Evolutionary conservation across 2,113 vertebrate genomes (phyloP).

Genomic region (Peucedramus taeniatus): DNA sequence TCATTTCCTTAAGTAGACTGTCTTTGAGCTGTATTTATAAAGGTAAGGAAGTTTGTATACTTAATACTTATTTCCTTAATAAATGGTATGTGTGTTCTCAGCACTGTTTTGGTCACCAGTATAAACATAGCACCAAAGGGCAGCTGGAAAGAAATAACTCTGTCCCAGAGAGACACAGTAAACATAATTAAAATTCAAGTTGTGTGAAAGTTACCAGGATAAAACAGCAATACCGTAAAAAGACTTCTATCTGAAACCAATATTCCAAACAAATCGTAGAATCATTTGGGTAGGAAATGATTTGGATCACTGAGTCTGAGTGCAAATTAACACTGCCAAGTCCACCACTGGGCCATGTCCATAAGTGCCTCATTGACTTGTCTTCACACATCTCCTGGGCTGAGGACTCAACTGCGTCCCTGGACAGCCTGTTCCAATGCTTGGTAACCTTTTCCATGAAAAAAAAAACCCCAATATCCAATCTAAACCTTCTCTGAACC

Average conservation of each 20-base stretch:
- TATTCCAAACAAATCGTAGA: background rate
- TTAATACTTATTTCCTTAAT: background rate
- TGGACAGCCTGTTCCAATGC: background rate
- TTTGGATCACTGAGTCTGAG: background rate
- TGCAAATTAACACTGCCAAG: background rate
- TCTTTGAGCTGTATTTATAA: background rate
- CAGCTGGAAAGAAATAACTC: background rate
- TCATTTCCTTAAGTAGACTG: background rate
- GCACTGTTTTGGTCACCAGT: background rate
- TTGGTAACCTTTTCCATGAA: background rate
- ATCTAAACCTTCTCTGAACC: background rate
- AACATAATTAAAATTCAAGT: background rate
- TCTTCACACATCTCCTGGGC: rapidly evolving
- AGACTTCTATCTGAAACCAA: background rate
- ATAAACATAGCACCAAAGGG: background rate
- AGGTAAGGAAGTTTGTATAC: background rate
- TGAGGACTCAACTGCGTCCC: rapidly evolving
- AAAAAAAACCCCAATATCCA: background rate
- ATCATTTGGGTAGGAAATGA: background rate
- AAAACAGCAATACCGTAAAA: background rate
- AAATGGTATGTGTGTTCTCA: background rate
- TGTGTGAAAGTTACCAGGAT: background rate
- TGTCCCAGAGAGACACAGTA: background rate
- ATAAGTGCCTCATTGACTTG: background rate
- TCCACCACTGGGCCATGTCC: background rate